Percentiles rank a stretch among this genome's conserved stretches.
Conservation (phyloP, 2,797 vertebrate species). For the Sternarchorhynchus goeldii region DNA sequence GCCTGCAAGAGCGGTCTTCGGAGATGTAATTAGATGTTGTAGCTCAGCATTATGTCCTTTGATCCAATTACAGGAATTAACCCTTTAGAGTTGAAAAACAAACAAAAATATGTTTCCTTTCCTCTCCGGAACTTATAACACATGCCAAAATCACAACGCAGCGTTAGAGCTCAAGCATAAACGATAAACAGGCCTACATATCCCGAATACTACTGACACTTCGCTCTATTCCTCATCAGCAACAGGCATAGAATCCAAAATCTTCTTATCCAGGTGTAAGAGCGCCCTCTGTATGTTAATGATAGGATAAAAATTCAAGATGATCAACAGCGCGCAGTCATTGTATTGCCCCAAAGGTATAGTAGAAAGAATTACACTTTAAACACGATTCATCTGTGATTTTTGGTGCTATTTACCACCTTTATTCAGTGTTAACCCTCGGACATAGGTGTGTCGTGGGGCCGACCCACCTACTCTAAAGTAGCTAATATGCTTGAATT, state of each 20-base stretch:
- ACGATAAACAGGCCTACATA: background rate
- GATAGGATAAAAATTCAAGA: background rate
- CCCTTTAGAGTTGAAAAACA: constrained; percentile 52
- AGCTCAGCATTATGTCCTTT: constrained; percentile 70
- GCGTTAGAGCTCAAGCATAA: background rate
- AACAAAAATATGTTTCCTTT: too few species aligned
- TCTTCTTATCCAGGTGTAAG: background rate
- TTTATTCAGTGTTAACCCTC: too few species aligned
- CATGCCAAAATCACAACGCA: background rate
- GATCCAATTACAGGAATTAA: constrained; percentile 77
- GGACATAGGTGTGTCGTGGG: too few species aligned
- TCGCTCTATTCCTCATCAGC: constrained; percentile 2
- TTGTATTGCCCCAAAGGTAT: too few species aligned
- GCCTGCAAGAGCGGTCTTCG: background rate
- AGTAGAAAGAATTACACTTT: too few species aligned
- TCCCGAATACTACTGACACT: background rate
- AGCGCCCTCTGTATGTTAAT: constrained; percentile 34
- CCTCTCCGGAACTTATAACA: background rate
- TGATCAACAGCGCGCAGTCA: too few species aligned
- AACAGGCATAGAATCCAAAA: constrained; percentile 29
- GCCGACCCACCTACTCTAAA: too few species aligned
- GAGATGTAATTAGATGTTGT: constrained; percentile 46
- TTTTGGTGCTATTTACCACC: too few species aligned
- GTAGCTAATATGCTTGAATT: too few species aligned
- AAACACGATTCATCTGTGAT: too few species aligned